phyloP scores from a whole-genome alignment of 2,113 vertebrate genomes.

The Saimiri boliviensis region DNA sequence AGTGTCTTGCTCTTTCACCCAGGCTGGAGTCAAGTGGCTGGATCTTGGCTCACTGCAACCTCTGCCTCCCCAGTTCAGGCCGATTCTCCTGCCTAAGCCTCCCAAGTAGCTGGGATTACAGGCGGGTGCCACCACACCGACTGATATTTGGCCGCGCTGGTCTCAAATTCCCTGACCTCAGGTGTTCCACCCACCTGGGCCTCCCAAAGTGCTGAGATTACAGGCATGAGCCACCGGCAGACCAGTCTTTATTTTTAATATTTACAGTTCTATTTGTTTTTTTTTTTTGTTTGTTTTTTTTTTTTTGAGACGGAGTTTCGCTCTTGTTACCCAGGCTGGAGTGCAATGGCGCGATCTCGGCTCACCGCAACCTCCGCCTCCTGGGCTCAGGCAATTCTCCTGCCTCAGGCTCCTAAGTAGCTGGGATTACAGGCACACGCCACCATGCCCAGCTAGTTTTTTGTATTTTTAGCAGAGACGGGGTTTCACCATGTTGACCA shows the following conservation, averaged over 20 bases:
- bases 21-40: background rate
- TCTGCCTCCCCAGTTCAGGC: background rate
- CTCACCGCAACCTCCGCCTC: too few relatives aligned
- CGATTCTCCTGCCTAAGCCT: background rate
- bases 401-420: too few relatives aligned
- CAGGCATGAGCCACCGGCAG: background rate
- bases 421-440: too few relatives aligned
- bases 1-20: background rate
- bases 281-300: too few relatives aligned
- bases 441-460: too few relatives aligned
- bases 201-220: background rate
- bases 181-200: background rate
- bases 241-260: background rate
- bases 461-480: too few relatives aligned
- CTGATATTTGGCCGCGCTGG: too few relatives aligned
- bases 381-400: too few relatives aligned
- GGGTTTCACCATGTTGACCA: too few relatives aligned
- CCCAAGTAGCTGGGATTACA: background rate
- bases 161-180: background rate
- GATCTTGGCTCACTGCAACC: background rate
- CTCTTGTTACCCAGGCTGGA: too few relatives aligned
- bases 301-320: too few relatives aligned
- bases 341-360: too few relatives aligned
- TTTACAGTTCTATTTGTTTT: background rate
- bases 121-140: background rate